Conservation (phyloP, 2,797 vertebrate species). For the Emydoidea blandingii region DNA sequence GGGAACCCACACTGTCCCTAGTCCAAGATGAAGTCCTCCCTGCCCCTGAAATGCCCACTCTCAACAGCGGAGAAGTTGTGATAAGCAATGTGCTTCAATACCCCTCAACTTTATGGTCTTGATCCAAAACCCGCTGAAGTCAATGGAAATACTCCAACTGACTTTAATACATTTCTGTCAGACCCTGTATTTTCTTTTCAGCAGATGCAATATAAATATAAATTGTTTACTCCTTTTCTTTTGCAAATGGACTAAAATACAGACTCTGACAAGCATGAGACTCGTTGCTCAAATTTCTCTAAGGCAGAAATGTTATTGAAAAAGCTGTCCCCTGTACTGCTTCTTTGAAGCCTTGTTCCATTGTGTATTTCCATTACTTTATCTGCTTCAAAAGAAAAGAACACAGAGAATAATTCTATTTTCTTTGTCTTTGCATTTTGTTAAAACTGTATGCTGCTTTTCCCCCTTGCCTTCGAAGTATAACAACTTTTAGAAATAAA, state of each 20-base stretch:
- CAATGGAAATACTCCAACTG: neutral
- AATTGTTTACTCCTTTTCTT: neutral
- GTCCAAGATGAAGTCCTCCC: neutral
- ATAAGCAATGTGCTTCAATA: neutral
- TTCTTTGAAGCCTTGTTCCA: neutral
- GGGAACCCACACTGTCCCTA: neutral
- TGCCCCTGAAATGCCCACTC: neutral
- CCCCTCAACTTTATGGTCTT: neutral
- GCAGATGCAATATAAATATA: neutral
- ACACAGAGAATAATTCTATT: neutral
- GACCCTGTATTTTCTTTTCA: neutral
- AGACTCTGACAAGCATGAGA: neutral
- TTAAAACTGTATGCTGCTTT: neutral
- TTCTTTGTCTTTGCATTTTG: neutral
- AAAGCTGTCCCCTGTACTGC: neutral
- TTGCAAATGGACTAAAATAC: neutral
- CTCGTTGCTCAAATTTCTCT: neutral
- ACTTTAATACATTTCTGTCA: neutral
- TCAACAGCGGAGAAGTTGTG: neutral
- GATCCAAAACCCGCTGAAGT: neutral
- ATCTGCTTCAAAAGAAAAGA: conserved; percentile 14
- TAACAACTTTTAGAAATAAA: conserved; percentile 24
- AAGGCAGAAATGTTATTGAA: neutral
- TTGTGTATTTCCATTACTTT: neutral
- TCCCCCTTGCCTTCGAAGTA: neutral